These are phyloP conservation scores for Callorhinus ursinus DNA, from an alignment of 2,113 vertebrate species.

Conservation along the genomic window DNA sequence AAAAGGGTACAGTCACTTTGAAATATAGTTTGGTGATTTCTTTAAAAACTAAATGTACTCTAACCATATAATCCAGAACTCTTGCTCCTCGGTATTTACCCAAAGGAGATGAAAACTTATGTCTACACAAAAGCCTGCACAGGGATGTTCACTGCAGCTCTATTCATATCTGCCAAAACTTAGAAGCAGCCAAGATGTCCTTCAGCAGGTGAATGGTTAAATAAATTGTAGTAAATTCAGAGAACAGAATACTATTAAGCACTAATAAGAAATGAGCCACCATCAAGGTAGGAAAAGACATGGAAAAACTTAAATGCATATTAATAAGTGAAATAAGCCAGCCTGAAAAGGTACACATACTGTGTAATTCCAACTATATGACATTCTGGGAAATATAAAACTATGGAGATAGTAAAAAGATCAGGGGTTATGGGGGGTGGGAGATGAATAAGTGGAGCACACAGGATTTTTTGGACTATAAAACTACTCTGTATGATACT, in stretches of 20 bases:
- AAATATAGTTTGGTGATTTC: not conserved
- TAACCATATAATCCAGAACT: not conserved
- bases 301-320: not conserved
- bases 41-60: not conserved
- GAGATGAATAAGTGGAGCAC: not conserved
- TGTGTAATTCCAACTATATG: not conserved
- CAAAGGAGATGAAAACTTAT: not conserved
- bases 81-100: not conserved
- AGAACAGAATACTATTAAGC: not conserved
- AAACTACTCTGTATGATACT: not conserved
- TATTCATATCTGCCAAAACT: not conserved
- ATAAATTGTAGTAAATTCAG: not conserved
- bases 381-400: not conserved
- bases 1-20: not conserved
- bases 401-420: not conserved
- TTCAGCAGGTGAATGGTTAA: not conserved
- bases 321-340: not conserved
- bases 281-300: conserved; percentile 1
- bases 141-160: not conserved
- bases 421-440: not conserved
- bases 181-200: not conserved
- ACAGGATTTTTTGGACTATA: not conserved
- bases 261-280: not conserved
- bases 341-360: not conserved
- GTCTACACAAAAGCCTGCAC: not conserved